Conservation (phyloP, 2,888 invertebrate genomes). For the Steinernema carpocapsae region DNA sequence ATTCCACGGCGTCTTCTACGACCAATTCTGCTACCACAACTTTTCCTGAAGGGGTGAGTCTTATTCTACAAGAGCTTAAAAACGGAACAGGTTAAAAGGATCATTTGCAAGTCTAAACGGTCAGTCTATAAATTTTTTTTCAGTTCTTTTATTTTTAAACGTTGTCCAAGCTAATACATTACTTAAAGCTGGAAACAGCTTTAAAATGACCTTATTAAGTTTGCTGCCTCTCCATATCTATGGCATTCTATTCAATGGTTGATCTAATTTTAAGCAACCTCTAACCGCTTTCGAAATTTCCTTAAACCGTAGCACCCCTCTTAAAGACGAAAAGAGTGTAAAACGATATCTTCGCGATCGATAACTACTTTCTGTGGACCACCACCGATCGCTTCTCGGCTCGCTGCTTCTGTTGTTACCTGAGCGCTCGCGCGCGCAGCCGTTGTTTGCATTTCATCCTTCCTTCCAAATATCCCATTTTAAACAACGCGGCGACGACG, state of each 20-base stretch:
- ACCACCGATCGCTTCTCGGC: not conserved
- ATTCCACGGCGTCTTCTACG: not conserved
- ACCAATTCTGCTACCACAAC: not conserved
- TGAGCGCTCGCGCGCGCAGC: not conserved
- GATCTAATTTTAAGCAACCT: too few species aligned
- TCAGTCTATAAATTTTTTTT: too few species aligned
- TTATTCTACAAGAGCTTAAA: too few species aligned
- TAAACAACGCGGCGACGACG: too few species aligned
- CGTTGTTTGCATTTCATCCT: constrained; percentile 20
- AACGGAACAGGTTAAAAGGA: too few species aligned
- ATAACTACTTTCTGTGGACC: not conserved
- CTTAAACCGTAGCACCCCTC: not conserved
- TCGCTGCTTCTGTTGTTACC: constrained; percentile 4
- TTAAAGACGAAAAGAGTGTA: not conserved
- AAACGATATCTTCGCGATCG: constrained; percentile 4
- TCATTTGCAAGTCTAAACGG: too few species aligned
- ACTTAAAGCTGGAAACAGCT: too few species aligned
- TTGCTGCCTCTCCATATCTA: not conserved
- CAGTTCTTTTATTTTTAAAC: too few species aligned
- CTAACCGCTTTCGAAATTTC: too few species aligned
- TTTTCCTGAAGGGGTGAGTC: constrained; percentile 7
- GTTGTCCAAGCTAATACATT: too few species aligned
- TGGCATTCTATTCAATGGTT: too few species aligned
- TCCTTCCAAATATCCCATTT: constrained; percentile 17
- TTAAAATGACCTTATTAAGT: too few species aligned